Percentiles rank a stretch among this genome's conserved stretches.
These are phyloP conservation scores for Chloromyia formosa DNA, from an alignment of 2,888 invertebrate species.

Conservation along the genomic window DNA sequence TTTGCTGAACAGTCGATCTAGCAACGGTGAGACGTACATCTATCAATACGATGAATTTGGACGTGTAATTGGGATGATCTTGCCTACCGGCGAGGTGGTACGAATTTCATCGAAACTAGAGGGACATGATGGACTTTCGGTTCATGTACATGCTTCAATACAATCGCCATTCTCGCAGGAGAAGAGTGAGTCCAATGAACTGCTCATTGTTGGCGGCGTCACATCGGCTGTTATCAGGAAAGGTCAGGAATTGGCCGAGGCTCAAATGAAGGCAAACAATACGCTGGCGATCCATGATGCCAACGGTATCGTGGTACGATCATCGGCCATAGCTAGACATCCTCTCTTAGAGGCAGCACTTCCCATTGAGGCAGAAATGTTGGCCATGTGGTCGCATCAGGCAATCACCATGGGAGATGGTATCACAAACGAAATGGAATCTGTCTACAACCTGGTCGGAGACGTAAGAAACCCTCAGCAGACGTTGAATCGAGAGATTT, in stretches of 20 bases:
- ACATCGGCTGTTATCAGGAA: slow-evolving; percentile 76
- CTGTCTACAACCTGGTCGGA: slow-evolving; percentile 82
- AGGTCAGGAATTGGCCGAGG: slow-evolving; percentile 76
- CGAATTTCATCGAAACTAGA: slow-evolving; percentile 81
- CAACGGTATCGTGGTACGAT: slow-evolving; percentile 77
- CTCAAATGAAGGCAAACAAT: slow-evolving; percentile 80
- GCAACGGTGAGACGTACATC: slow-evolving; percentile 86
- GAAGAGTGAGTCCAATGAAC: slow-evolving; percentile 68
- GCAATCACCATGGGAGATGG: slow-evolving; percentile 79
- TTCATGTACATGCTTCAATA: slow-evolving; percentile 73
- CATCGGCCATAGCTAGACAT: slow-evolving; percentile 82
- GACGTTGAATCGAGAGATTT: slow-evolving; percentile 81
- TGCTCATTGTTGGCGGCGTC: slow-evolving; percentile 72
- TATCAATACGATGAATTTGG: slow-evolving; percentile 93
- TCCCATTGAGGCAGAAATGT: slow-evolving; percentile 89
- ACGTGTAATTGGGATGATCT: slow-evolving; percentile 82
- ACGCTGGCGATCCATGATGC: slow-evolving; percentile 79
- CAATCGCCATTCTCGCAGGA: slow-evolving; percentile 68
- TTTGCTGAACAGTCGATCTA: slow-evolving; percentile 83
- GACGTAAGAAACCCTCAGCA: slow-evolving; percentile 87
- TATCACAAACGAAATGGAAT: slow-evolving; percentile 80
- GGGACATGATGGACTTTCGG: slow-evolving; percentile 78
- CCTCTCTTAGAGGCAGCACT: slow-evolving; percentile 83
- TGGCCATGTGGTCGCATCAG: slow-evolving; percentile 89
- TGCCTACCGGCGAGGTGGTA: slow-evolving; percentile 91